Evolutionary conservation across 2,797 vertebrate species (phyloP), one percentile per base, ranked within the genome.

Genomic region (Toxotes lorentzi): DNA sequence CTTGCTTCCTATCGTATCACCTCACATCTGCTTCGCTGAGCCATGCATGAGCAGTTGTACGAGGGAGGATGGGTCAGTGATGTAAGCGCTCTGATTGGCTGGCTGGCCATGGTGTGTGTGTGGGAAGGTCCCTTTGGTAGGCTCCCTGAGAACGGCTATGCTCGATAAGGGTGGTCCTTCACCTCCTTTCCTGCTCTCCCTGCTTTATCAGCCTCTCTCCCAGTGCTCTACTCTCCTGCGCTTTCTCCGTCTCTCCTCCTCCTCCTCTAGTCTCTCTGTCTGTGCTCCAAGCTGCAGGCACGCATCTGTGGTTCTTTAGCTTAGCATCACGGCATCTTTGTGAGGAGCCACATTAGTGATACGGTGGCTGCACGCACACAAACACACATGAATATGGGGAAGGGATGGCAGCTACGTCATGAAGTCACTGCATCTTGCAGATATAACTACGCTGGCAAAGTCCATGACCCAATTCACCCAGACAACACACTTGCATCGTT

Each of bases 21-120:
- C n/a, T 82, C 88, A 81, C 90, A 91, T 91, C 88, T 90, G 91
- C 87, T 81, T 82, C 75, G 71, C 86, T 88, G 91, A 89, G 88
- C 92, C 88, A 86, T 80, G 78, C 83, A 88, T 86, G 91, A 91
- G 87, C 92, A 91, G 91, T 91, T 89, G 89, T 88, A 92, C 72
- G 88, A 86, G 84, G 92, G 92, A 90, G 92, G 93, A 92, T 79
- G 90, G 91, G 75, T 87, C 86, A 88, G 65, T 64, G 88, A 92
- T 88, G 86, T 0, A 59, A 84, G 87, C 27, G 24, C 74, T 90
- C 85, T 82, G 88, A 95, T 95, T 94, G 93, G 94, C 81, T 82
- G 85, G 57, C 74, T 5, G 53, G 61, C 70, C n/a, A 75, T 93
- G 92, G 91, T 93, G 90, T 92, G 94, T 93, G 90, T 90, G 91